Conservation (phyloP, 2,888 invertebrate species). For the Euzetes globulus region DNA sequence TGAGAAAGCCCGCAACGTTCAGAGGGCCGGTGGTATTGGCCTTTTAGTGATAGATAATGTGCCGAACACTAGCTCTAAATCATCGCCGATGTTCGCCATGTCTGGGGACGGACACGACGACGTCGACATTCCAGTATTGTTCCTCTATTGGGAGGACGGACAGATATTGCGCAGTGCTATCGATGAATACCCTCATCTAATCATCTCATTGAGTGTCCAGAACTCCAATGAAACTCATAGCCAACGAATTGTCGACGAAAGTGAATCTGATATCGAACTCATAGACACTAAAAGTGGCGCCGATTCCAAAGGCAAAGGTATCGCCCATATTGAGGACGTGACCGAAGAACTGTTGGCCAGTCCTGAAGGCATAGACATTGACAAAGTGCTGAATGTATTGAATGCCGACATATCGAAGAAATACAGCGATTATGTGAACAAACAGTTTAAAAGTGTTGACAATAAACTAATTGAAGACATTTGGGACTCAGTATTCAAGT, state of each 20-base stretch:
- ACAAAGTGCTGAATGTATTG: constrained; percentile 15
- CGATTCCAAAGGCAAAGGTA: not conserved
- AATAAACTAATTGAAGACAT: not conserved
- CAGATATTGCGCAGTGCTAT: constrained; percentile 58
- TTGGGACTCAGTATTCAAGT: constrained; percentile 7
- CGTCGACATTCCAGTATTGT: constrained; percentile 80
- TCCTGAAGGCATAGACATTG: not conserved
- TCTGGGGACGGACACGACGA: constrained; percentile 82
- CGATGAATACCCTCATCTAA: constrained; percentile 53
- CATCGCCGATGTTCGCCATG: constrained; percentile 87
- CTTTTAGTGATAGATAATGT: constrained; percentile 78
- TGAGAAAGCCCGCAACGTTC: constrained; percentile 77
- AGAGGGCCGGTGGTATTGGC: constrained; percentile 71
- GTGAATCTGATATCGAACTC: not conserved
- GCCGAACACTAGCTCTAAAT: constrained; percentile 63
- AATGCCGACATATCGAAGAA: constrained; percentile 14
- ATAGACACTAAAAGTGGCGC: not conserved
- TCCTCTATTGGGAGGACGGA: constrained; percentile 73
- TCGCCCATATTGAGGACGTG: not conserved
- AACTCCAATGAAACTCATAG: not conserved
- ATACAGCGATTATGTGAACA: constrained; percentile 11
- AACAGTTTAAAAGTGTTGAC: not conserved
- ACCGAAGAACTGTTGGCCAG: not conserved
- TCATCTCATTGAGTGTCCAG: constrained; percentile 39
- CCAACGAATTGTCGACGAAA: not conserved